Evolutionary conservation across 2,888 invertebrate genomes (phyloP).

Genomic region (Rosalia funebris): DNA sequence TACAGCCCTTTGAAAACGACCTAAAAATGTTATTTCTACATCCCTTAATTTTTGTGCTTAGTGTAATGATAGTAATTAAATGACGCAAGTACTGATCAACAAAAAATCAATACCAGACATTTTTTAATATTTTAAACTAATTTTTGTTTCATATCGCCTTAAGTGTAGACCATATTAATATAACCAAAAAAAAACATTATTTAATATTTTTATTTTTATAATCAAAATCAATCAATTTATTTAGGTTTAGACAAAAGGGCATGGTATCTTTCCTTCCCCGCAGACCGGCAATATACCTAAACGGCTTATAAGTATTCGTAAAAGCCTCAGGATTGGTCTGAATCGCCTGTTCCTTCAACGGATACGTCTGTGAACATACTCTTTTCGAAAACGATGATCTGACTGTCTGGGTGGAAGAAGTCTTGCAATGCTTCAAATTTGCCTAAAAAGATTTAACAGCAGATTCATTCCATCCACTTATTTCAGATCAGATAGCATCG

Average conservation of each 20-base stretch:
- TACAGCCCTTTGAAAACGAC: too few relatives aligned
- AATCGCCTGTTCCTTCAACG: not conserved
- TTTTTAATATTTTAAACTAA: too few relatives aligned
- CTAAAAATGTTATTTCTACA: too few relatives aligned
- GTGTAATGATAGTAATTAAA: too few relatives aligned
- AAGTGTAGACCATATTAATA: too few relatives aligned
- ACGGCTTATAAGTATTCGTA: not conserved
- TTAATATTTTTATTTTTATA: not conserved
- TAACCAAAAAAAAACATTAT: not conserved
- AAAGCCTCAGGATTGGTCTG: not conserved
- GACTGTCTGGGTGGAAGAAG: not conserved
- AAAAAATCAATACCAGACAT: too few relatives aligned
- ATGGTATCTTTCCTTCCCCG: slow-evolving; percentile 2
- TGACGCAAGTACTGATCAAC: too few relatives aligned
- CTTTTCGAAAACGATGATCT: not conserved
- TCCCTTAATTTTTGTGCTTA: too few relatives aligned
- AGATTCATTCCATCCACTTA: too few relatives aligned
- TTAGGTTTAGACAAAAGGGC: not conserved
- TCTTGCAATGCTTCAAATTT: not conserved
- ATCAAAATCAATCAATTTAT: not conserved
- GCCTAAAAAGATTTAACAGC: not conserved
- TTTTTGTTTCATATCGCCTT: too few relatives aligned
- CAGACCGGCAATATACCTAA: not conserved
- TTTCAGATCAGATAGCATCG: not conserved
- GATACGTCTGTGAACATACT: not conserved